These are phyloP conservation scores for Cheilosia scutellata DNA, from an alignment of 2,888 invertebrate species.

Conservation along the genomic window DNA sequence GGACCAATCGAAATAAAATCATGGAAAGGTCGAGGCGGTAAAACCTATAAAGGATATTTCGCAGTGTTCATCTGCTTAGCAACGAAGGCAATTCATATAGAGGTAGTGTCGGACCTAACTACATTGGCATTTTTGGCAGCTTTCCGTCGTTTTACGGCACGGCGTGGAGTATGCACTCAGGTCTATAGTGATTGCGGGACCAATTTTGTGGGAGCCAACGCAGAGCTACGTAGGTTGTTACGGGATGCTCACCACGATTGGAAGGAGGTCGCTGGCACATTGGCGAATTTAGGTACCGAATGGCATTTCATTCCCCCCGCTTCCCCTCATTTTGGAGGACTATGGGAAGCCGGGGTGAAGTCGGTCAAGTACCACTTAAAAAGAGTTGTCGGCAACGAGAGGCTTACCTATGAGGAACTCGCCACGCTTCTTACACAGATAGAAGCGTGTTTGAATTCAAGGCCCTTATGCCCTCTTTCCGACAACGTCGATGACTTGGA, in stretches of 20 bases:
- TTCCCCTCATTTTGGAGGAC: too few species aligned
- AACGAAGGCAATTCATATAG: constrained; percentile 45
- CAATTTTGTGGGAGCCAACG: constrained; percentile 78
- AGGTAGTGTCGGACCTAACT: constrained; percentile 50
- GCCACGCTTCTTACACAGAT: too few species aligned
- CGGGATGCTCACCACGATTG: background rate
- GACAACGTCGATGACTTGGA: too few species aligned
- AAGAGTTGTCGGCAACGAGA: too few species aligned
- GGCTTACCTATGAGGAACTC: too few species aligned
- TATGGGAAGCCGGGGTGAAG: too few species aligned
- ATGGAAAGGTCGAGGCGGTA: constrained; percentile 65
- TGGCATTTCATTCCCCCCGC: background rate
- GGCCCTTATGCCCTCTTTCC: too few species aligned
- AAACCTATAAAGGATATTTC: constrained; percentile 77
- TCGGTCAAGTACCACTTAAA: too few species aligned
- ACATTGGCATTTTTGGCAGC: constrained; percentile 77
- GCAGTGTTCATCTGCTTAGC: constrained; percentile 77
- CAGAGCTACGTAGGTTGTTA: background rate
- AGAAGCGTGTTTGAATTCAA: too few species aligned
- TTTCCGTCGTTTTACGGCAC: constrained; percentile 76
- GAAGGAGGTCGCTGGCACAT: constrained; percentile 3
- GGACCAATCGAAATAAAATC: constrained; percentile 72
- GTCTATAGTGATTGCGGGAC: constrained; percentile 79
- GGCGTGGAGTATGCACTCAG: constrained; percentile 77
- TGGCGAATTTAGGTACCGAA: background rate